These are phyloP conservation scores for Eonycteris spelaea DNA, from an alignment of 2,113 vertebrate genomes.

Conservation along the genomic window DNA sequence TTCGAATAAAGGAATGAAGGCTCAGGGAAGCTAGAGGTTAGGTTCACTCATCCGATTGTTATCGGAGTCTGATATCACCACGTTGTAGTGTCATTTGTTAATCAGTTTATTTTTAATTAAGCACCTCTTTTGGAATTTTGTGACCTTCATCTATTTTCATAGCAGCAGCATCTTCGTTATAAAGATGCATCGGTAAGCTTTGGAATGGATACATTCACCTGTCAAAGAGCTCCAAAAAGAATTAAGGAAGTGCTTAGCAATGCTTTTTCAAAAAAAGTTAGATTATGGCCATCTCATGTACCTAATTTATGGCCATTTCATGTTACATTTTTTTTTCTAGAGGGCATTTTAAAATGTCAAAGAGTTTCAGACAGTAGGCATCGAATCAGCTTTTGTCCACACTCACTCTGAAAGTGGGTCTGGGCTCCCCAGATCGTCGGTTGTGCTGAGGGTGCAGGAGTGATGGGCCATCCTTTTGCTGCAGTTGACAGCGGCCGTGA, in stretches of 20 bases:
- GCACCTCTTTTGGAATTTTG: not conserved
- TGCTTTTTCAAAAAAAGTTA: not conserved
- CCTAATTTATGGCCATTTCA: too few species aligned
- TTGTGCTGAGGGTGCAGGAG: not conserved
- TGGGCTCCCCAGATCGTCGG: not conserved
- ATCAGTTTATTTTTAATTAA: not conserved
- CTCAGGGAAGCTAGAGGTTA: not conserved
- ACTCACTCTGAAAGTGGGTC: not conserved
- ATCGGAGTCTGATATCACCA: not conserved
- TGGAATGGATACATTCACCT: not conserved
- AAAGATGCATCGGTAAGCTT: not conserved
- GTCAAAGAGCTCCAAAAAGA: not conserved
- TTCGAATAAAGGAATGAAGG: not conserved
- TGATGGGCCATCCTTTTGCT: not conserved
- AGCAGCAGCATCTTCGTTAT: not conserved
- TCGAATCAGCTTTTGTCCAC: not conserved
- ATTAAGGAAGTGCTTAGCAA: not conserved
- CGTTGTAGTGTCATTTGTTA: not conserved
- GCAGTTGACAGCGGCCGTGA: not conserved
- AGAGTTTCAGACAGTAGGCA: too few species aligned
- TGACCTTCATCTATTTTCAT: not conserved
- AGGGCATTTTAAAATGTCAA: too few species aligned
- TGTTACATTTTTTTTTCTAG: too few species aligned
- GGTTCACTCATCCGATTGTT: not conserved
- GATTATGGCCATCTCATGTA: not conserved